phyloP scores from a whole-genome alignment of 2,797 vertebrate genomes.

The Mastacembelus armatus region DNA sequence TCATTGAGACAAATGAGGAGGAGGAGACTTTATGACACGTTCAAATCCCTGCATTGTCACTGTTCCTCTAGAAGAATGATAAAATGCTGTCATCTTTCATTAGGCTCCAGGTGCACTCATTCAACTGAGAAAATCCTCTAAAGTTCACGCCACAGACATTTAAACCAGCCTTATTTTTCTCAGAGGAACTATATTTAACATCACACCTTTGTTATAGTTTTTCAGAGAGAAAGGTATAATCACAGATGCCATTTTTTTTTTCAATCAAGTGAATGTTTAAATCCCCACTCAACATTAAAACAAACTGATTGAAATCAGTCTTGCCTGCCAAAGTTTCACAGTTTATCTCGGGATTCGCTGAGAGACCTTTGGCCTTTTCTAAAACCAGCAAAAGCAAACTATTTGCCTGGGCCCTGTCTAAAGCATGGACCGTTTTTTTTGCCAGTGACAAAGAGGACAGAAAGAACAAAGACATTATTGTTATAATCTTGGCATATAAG shows the following conservation, averaged over 20 bases:
- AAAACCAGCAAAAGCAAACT: conserved; percentile 13
- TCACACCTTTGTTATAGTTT: conserved; percentile 26
- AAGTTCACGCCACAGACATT: no score
- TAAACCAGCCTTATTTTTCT: neutral
- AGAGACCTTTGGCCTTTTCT: conserved; percentile 9
- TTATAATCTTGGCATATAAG: conserved; percentile 10
- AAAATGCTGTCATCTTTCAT: conserved; percentile 16
- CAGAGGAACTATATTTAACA: neutral
- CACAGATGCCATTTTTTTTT: neutral
- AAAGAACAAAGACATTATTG: conserved; percentile 50
- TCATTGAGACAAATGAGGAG: conserved; percentile 67
- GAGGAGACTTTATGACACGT: conserved; percentile 30
- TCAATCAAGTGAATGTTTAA: conserved; percentile 11
- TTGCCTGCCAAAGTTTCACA: conserved; percentile 1
- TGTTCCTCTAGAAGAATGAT: conserved; percentile 2
- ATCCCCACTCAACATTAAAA: conserved; percentile 16
- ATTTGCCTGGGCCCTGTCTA: conserved; percentile 10
- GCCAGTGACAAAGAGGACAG: conserved; percentile 12
- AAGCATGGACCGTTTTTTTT: conserved; percentile 37
- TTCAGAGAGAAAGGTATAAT: conserved; percentile 13
- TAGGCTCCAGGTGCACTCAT: neutral
- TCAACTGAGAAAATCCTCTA: neutral
- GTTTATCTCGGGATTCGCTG: conserved; percentile 7
- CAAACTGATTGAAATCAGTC: conserved; percentile 13
- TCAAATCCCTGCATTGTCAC: conserved; percentile 17